Evolutionary conservation across 1,140 invertebrate species (phyloP), one percentile per base, ranked within the genome.

Genomic region (Achatina immaculata): DNA sequence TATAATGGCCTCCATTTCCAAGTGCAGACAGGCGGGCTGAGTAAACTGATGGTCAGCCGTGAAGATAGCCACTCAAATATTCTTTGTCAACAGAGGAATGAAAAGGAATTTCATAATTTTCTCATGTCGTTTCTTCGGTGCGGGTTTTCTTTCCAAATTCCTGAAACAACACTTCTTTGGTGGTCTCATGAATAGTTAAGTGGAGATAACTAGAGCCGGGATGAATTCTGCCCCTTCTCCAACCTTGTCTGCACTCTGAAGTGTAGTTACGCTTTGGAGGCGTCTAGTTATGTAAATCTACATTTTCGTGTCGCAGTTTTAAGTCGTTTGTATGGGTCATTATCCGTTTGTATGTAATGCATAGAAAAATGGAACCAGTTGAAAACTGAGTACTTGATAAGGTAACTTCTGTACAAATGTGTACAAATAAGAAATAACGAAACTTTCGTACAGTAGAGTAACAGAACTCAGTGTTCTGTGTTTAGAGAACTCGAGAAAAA

Each of bases 21-120:
- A 31, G 51, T 62, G 58, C 58, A 62, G 31, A 62, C 58, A 34
- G 58, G 28, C 1, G 2, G n/a, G 4, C 58, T 62, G 58, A 14
- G 58, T 62, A 62, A 62, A 62, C 58, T 62, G 28, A 31, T 62
- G 58, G 58, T 62, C 58, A 62, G 58, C 58, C n/a, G n/a, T 9
- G 28, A 16, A 4, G 58, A 62, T 62, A 28, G 58, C 58, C 58
- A 62, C 58, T 62, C 28, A 28, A 62, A 62, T 62, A 62, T 62
- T 21, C 58, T 62, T 62, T 2, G 58, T 62, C 58, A 62, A 62
- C 58, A 62, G 9, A n/a, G 51, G 58, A 28, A 62, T 28, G n/a
- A 62, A 62, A 55, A 55, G 31, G 58, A 62, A 62, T 62, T 62
- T 62, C 58, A 62, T 62, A 62, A 31, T 58, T 31, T 31, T 2